These are phyloP conservation scores for Apostichopus parvimensis DNA, from an alignment of 35 echinoderm and acorn worm genomes.

Conservation along the genomic window DNA sequence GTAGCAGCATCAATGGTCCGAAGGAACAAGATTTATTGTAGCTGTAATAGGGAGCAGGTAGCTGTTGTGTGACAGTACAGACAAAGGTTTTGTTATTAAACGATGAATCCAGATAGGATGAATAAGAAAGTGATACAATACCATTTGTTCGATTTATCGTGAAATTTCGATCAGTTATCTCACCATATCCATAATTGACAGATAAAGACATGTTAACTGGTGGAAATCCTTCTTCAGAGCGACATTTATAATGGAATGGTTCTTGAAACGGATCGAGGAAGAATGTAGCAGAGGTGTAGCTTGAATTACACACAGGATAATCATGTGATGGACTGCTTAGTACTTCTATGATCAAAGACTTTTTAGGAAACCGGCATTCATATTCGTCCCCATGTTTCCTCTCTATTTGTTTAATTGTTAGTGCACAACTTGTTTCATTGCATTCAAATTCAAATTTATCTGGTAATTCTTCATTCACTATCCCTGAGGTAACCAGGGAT, in stretches of 20 bases:
- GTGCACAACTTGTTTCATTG: too few relatives aligned
- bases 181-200: neutral
- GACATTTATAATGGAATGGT: neutral
- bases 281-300: neutral
- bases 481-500: too few relatives aligned
- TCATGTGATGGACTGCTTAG: neutral
- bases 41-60: neutral
- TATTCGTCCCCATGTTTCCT: too few relatives aligned
- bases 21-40: neutral
- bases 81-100: neutral
- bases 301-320: neutral
- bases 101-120: too few relatives aligned
- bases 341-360: neutral
- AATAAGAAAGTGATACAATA: neutral
- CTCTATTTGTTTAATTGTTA: too few relatives aligned
- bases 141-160: neutral
- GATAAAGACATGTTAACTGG: neutral
- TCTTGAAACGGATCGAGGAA: neutral
- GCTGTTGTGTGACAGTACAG: too few relatives aligned
- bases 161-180: neutral
- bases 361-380: too few relatives aligned
- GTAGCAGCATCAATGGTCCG: neutral
- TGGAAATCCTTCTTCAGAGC: neutral
- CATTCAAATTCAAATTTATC: too few relatives aligned
- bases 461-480: too few relatives aligned